These are phyloP conservation scores for Coreoperca whiteheadi DNA, from an alignment of 2,113 vertebrate species.

Conservation along the genomic window DNA sequence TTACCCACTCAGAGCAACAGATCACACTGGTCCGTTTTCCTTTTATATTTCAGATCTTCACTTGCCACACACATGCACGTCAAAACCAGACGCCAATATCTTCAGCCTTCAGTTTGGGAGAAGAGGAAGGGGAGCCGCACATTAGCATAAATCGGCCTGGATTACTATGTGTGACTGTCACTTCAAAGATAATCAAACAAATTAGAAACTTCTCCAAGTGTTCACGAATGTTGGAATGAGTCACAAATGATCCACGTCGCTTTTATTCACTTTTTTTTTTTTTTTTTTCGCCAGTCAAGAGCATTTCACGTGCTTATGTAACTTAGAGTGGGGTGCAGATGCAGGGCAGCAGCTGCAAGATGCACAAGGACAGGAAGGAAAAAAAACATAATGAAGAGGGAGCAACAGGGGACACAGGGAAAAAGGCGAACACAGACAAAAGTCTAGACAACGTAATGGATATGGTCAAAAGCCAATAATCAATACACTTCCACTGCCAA, in stretches of 20 bases:
- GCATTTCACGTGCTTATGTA: slow-evolving; percentile 57
- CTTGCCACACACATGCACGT: slow-evolving; percentile 26
- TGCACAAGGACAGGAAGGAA: background rate
- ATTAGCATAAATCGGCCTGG: slow-evolving; percentile 74
- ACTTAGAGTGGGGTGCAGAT: slow-evolving; percentile 16
- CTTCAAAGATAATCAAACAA: slow-evolving; percentile 80
- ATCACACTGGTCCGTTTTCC: slow-evolving; percentile 58
- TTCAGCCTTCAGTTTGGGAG: slow-evolving; percentile 40
- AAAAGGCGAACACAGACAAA: slow-evolving; percentile 34
- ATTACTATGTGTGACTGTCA: slow-evolving; percentile 78
- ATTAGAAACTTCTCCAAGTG: slow-evolving; percentile 76
- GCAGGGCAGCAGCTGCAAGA: slow-evolving; percentile 33
- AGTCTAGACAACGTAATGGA: slow-evolving; percentile 68
- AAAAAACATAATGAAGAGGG: slow-evolving; percentile 29
- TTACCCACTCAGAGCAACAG: slow-evolving; percentile 52
- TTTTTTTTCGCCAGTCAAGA: slow-evolving; percentile 46
- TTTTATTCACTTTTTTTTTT: slow-evolving; percentile 58
- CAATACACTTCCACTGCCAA: slow-evolving; percentile 29
- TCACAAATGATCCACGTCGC: slow-evolving; percentile 70
- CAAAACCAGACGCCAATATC: slow-evolving; percentile 62
- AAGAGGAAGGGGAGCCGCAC: slow-evolving; percentile 37
- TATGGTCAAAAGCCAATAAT: slow-evolving; percentile 59
- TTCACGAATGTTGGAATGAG: slow-evolving; percentile 69
- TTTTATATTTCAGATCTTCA: slow-evolving; percentile 46
- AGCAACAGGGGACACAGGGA: slow-evolving; percentile 27